These are phyloP conservation scores for Elachura formosa DNA, from an alignment of 2,113 vertebrate species.

Conservation along the genomic window DNA sequence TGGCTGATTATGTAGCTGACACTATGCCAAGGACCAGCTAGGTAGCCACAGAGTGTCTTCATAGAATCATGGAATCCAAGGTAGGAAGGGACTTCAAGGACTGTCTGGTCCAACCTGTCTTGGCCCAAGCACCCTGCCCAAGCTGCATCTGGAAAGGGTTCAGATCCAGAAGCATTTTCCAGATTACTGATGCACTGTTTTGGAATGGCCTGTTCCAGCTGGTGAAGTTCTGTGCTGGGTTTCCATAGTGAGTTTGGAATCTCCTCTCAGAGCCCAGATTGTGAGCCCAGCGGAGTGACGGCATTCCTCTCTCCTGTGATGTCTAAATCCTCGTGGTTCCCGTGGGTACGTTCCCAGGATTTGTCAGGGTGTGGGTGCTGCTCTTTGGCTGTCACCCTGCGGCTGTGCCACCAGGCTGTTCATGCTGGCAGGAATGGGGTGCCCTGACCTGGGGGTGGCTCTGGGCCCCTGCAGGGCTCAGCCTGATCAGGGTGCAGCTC, in stretches of 20 bases:
- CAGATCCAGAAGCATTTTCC: accelerated
- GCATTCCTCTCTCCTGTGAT: accelerated
- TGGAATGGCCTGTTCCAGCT: too few species aligned
- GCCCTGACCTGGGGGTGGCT: accelerated
- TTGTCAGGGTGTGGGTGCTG: accelerated
- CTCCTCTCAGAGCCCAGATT: neutral
- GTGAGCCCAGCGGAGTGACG: accelerated
- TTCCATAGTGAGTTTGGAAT: accelerated
- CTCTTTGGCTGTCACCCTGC: accelerated
- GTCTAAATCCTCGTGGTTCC: accelerated
- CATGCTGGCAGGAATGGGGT: accelerated
- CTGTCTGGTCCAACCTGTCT: accelerated
- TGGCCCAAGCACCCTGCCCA: neutral
- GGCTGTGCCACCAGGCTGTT: neutral
- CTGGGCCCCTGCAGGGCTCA: neutral
- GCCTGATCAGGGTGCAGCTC: neutral
- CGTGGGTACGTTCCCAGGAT: accelerated
- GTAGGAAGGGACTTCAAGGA: neutral
- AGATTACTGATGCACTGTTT: accelerated
- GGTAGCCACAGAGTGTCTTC: neutral
- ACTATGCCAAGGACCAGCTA: neutral
- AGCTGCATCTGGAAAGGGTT: neutral
- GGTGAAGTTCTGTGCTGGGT: neutral
- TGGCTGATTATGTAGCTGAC: neutral
- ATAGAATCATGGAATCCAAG: neutral